Evolutionary conservation across 2,113 vertebrate species (phyloP), one percentile per base, ranked within the genome.

Genomic region (Riparia riparia): DNA sequence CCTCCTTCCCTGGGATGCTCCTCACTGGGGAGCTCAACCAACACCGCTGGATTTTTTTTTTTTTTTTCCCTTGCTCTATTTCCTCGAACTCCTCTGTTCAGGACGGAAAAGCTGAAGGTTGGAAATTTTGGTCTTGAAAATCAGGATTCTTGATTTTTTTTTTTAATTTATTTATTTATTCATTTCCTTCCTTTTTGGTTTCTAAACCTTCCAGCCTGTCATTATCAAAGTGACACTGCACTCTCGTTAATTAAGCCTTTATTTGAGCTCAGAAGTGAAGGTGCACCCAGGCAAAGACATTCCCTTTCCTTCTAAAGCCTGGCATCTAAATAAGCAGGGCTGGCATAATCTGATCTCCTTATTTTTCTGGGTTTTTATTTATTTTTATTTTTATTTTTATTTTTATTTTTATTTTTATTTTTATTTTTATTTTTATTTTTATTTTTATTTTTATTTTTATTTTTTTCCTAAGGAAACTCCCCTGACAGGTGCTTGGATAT

Each of bases 21-120:
- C 74, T 86, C 49, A 8, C 34, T 13, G 29, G 13, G 45, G 5
- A 80, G 44, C 34, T 45, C 10, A 76, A 34, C 8, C 42, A 45
- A 10, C 60, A 15, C 3, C 21, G 34, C 44, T 7, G 26, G 17
- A 12, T 13, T 3, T 4, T 9, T 39, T 10, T 49, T 42, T 14
- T 7, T 37, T 37, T 37, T 37, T 37, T 9, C 37, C 3, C 22
- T 44, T 5, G 0, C 4, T 54, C 14, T 37, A 0, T 41, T 60
- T 41, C 12, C 4, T 6, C 13, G 69, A 3, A 26, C 14, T 12
- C 5, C 8, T 70, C 61, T 32, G 29, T 6, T 80, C 54, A n/a
- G 16, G 29, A 47, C 42, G 54, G 47, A 37, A 71, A 50, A 70
- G 6, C 8, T 37, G 77, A 85, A 7, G 13, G 44, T 76, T 60